These are phyloP conservation scores for Tenthredo notha DNA, from an alignment of 2,888 invertebrate species.

Conservation along the genomic window DNA sequence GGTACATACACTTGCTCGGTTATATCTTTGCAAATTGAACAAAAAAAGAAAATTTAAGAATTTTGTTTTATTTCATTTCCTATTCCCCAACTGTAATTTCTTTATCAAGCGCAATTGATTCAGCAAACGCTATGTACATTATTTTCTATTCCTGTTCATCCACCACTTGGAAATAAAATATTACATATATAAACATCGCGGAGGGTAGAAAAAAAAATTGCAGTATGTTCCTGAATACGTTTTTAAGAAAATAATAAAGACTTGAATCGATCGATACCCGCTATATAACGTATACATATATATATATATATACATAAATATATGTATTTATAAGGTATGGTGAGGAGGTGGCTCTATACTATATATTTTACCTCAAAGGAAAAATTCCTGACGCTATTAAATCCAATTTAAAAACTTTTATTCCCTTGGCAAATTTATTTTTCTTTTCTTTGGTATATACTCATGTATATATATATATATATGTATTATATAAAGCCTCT, in stretches of 20 bases:
- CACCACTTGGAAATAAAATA: no score
- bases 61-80: neutral
- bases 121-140: no score
- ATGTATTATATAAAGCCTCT: conserved; percentile 43
- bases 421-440: conserved; percentile 72
- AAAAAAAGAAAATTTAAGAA: neutral
- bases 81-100: neutral
- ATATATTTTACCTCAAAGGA: conserved; percentile 71
- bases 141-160: neutral
- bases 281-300: neutral
- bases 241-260: neutral
- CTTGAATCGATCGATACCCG: neutral
- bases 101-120: neutral
- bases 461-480: neutral
- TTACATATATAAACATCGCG: neutral
- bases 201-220: neutral
- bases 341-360: conserved; percentile 46
- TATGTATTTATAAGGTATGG: neutral
- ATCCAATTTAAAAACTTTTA: conserved; percentile 77
- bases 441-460: conserved; percentile 61
- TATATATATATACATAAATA: neutral
- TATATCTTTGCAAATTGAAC: neutral
- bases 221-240: neutral
- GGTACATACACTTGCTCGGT: neutral
- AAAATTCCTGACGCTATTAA: conserved; percentile 77